Conservation (phyloP, 1,140 invertebrate genomes). For the Bombus haemorrhoidalis region DNA sequence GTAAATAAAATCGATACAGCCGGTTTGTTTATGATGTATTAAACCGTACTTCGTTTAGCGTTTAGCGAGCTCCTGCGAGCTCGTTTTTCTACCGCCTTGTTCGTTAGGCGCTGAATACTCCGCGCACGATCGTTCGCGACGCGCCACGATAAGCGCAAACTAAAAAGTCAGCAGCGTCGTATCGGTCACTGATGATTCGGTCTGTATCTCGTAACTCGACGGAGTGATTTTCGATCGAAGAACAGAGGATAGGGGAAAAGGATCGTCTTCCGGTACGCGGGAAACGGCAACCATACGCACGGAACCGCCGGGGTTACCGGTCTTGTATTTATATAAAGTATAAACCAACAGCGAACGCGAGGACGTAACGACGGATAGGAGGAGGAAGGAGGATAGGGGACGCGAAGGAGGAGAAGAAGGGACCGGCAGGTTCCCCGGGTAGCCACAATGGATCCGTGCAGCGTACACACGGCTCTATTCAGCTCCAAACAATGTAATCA, state of each 20-base stretch:
- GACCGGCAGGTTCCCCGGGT: constrained; percentile 54
- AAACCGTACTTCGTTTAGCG: constrained; percentile 5
- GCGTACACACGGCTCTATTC: constrained; percentile 74
- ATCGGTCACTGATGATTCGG: neutral
- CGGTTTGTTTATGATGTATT: constrained; percentile 34
- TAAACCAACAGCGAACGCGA: constrained; percentile 60
- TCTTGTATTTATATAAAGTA: constrained; percentile 75
- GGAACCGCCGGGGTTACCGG: constrained; percentile 66
- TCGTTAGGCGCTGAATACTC: neutral
- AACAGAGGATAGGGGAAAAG: no score
- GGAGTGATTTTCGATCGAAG: constrained; percentile 49
- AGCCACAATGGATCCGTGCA: constrained; percentile 69
- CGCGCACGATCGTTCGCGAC: constrained; percentile 35
- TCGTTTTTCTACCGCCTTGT: neutral
- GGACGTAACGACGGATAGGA: neutral
- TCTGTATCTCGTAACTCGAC: constrained; percentile 46
- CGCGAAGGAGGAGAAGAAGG: constrained; percentile 7
- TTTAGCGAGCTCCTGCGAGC: neutral
- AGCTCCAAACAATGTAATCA: constrained; percentile 77
- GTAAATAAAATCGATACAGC: neutral
- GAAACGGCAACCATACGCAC: constrained; percentile 63
- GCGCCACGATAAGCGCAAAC: neutral
- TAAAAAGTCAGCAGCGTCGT: constrained; percentile 17
- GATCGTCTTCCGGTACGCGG: constrained; percentile 47
- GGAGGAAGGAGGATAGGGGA: neutral